These are phyloP conservation scores for Metaphire vulgaris DNA, from an alignment of 1,140 invertebrate species.

Conservation along the genomic window DNA sequence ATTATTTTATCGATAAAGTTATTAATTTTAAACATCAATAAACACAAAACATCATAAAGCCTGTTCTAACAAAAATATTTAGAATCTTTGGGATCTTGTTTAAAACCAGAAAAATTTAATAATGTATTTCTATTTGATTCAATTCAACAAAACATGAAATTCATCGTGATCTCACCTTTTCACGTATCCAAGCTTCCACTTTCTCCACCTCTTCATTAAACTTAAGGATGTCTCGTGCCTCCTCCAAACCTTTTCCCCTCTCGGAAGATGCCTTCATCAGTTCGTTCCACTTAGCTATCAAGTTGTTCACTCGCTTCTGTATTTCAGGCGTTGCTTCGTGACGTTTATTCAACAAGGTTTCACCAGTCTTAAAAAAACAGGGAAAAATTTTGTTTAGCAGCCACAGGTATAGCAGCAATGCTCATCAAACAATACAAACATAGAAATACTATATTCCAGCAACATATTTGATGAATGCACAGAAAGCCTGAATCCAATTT, in stretches of 20 bases:
- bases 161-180: no score
- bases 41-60: no score
- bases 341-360: slow-evolving; percentile 57
- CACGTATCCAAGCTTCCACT: slow-evolving; percentile 91
- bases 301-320: slow-evolving; percentile 62
- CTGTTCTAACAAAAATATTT: no score
- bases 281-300: slow-evolving; percentile 71
- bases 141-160: no score
- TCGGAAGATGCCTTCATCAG: slow-evolving; percentile 72
- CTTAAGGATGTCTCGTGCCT: slow-evolving; percentile 92
- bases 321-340: slow-evolving; percentile 66
- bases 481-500: no score
- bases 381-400: background rate
- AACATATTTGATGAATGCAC: no score
- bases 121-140: no score
- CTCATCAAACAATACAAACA: background rate
- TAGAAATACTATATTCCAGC: no score
- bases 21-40: no score
- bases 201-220: slow-evolving; percentile 94
- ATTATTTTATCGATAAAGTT: no score
- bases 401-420: background rate
- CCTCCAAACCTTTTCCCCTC: slow-evolving; percentile 79
- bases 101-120: no score
- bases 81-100: no score
- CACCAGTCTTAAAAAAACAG: slow-evolving; percentile 42